These are phyloP conservation scores for Cyprinodon diabolis DNA, from an alignment of 2,797 vertebrate species.

Conservation along the genomic window DNA sequence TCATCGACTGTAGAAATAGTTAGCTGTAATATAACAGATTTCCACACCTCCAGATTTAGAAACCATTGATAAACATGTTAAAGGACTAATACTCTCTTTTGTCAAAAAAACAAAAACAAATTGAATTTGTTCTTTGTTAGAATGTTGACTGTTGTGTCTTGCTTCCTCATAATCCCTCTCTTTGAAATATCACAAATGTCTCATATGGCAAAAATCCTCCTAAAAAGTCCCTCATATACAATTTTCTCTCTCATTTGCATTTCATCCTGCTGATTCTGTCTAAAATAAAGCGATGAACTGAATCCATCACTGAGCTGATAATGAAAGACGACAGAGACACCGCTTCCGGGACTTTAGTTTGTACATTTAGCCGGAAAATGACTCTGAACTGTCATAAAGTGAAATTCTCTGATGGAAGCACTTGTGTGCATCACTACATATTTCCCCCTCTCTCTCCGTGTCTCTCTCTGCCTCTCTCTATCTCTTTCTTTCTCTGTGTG, in stretches of 20 bases:
- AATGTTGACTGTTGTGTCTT: conserved; percentile 29
- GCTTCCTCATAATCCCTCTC: conserved; percentile 14
- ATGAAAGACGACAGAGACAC: conserved; percentile 59
- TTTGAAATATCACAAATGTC: conserved; percentile 32
- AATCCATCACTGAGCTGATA: conserved; percentile 64
- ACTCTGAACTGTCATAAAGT: conserved; percentile 70
- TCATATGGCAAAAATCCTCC: conserved; percentile 33
- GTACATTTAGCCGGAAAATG: conserved; percentile 69
- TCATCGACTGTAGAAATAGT: neutral
- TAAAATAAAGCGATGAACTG: conserved; percentile 53
- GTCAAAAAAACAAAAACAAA: conserved; percentile 15
- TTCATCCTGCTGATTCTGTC: conserved; percentile 55
- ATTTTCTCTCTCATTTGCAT: conserved; percentile 51
- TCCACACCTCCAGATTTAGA: neutral
- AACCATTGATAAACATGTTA: neutral
- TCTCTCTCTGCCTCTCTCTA: neutral
- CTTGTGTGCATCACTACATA: conserved; percentile 27
- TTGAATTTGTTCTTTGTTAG: conserved; percentile 17
- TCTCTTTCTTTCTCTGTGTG: neutral
- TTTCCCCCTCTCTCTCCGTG: conserved; percentile 8
- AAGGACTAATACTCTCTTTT: neutral
- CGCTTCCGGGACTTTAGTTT: conserved; percentile 69
- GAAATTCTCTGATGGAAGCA: conserved; percentile 54
- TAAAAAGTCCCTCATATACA: conserved; percentile 36
- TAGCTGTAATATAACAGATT: neutral